Base-by-base conservation (phyloP, 2,113 vertebrate species). In the Eonycteris spelaea region DNA sequence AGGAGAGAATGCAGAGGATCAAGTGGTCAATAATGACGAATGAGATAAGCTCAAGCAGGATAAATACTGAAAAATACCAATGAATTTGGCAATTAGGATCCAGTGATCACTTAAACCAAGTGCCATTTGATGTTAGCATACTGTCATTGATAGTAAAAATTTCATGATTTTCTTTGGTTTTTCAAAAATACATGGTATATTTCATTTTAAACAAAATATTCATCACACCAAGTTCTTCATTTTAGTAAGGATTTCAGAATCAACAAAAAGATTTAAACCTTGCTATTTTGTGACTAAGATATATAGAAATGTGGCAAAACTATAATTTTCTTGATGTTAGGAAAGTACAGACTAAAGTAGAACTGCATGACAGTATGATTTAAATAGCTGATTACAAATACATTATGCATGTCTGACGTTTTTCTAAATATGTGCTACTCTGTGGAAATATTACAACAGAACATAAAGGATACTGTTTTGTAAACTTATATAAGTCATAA, bases 201-300 rank as follows among this genome's bases (percentile, higher is more conserved):
- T 71, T 71, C 35, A 77, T 83, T 91, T 73, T 71, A 78, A 91
- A 92, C 5, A 84, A 92, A 77, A 67, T 8, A 73, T 51, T n/a
- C 8, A 35, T 15, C 45, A 90, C 48, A 38, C 33, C 8, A 89
- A 38, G 48, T 13, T 75, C 14, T 86, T 91, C 55, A 51, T 45
- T 87, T 82, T 73, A 87, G 38, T 59, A 59, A 67, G 6, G 38
- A 85, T 67, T 74, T 92, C 30, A 45, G 71, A 89, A 74, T 79
- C 28, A 94, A 90, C 40, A 86, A 85, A 94, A 94, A 90, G 5
- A 91, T 74, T 75, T 73, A 84, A 93, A 87, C 82, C 30, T 87
- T 82, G 53, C 53, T 82, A 40, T 68, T 83, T 74, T 85, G n/a
- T 85, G 57, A 85, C 12, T 61, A 68, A 77, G 43, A 71, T 45